phyloP scores from a whole-genome alignment of 2,113 vertebrate species.

The cattle (Bos taurus) region ARS-UCD2.0 NC_037337.1:83373501-83374000 shows the following conservation, averaged over 20 bases:
- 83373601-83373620: slow-evolving; percentile 3
- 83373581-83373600: not conserved
- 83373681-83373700: slow-evolving; percentile 48
- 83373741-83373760: not conserved
- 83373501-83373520: not conserved
- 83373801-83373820: not conserved
- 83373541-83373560: not conserved
- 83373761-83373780: not conserved
- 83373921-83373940: not conserved
- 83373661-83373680: not conserved
- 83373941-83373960: not conserved
- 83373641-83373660: slow-evolving; percentile 30
- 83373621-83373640: slow-evolving; percentile 21
- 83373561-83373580: slow-evolving; percentile 23
- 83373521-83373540: not conserved
- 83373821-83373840: not conserved
- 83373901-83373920: fast-evolving
- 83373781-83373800: not conserved
- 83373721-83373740: not conserved
- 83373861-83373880: not conserved
- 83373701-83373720: slow-evolving; percentile 13
- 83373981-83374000: not conserved
- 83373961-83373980: not conserved
- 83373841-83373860: not conserved
- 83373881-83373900: not conserved